Evolutionary conservation across 2,797 vertebrate species (phyloP).

Genomic region (Phalloptychus januarius): DNA sequence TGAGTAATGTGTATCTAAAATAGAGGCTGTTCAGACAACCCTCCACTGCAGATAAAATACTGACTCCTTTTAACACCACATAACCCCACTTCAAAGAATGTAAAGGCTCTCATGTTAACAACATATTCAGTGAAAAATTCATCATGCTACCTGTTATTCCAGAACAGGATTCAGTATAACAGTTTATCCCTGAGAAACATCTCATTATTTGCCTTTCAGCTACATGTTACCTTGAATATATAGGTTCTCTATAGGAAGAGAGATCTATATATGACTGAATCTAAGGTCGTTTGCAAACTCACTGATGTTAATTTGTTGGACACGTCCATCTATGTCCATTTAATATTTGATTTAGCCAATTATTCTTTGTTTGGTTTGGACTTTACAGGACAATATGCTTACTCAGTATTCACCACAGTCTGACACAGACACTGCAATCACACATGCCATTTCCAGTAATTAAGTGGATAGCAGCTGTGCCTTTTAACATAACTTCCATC

Average conservation of each 20-base stretch:
- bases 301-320: not conserved
- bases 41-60: not conserved
- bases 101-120: not conserved
- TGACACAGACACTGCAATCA: not conserved
- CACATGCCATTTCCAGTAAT: not conserved
- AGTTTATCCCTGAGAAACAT: not conserved
- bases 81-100: not conserved
- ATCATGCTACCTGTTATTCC: not conserved
- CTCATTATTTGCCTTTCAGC: not conserved
- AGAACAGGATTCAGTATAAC: not conserved
- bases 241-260: not conserved
- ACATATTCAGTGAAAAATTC: not conserved
- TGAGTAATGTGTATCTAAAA: not conserved
- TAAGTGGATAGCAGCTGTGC: constrained; percentile 9
- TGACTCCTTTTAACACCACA: not conserved
- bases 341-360: not conserved
- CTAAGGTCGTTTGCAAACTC: not conserved
- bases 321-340: not conserved
- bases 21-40: not conserved
- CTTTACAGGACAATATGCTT: not conserved
- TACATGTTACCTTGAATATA: not conserved
- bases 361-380: not conserved
- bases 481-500: constrained; percentile 35
- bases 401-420: not conserved
- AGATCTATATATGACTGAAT: not conserved